phyloP scores from a whole-genome alignment of 2,797 vertebrate genomes.

The Sparidentex hasta region DNA sequence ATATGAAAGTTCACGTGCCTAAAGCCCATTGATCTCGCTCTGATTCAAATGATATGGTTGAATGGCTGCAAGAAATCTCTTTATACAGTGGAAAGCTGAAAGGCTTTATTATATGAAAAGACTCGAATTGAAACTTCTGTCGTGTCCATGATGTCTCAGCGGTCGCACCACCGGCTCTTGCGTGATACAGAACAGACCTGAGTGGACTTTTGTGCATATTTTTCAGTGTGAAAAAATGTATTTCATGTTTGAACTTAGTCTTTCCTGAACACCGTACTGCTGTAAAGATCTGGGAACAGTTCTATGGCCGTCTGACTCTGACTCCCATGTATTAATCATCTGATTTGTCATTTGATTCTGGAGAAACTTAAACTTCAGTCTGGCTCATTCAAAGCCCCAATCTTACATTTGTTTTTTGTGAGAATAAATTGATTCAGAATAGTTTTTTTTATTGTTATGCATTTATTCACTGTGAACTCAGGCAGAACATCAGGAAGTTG shows the following conservation, averaged over 20 bases:
- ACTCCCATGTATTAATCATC: no score
- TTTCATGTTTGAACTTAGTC: background rate
- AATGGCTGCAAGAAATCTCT: conserved; percentile 51
- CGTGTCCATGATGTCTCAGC: conserved; percentile 2
- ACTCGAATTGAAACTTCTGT: conserved; percentile 41
- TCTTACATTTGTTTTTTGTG: no score
- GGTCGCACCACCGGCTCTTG: background rate
- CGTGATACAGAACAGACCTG: background rate
- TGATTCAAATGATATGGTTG: conserved; percentile 58
- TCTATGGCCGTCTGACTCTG: no score
- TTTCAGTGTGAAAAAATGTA: background rate
- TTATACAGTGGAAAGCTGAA: conserved; percentile 31
- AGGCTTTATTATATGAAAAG: background rate
- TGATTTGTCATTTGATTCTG: no score
- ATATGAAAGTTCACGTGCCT: conserved; percentile 42
- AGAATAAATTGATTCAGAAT: no score
- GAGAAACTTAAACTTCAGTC: no score
- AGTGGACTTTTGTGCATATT: background rate
- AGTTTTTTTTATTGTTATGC: no score
- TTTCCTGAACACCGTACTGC: background rate
- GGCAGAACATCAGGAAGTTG: no score
- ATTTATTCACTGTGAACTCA: no score
- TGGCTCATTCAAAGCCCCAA: no score
- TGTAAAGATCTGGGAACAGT: no score
- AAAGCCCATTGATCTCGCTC: conserved; percentile 51